A percentile compares a stretch with the other conserved stretches of the same genome.
Conservation (phyloP, 2,113 vertebrate species). For the Gnathonemus echidnorhynchus region DNA sequence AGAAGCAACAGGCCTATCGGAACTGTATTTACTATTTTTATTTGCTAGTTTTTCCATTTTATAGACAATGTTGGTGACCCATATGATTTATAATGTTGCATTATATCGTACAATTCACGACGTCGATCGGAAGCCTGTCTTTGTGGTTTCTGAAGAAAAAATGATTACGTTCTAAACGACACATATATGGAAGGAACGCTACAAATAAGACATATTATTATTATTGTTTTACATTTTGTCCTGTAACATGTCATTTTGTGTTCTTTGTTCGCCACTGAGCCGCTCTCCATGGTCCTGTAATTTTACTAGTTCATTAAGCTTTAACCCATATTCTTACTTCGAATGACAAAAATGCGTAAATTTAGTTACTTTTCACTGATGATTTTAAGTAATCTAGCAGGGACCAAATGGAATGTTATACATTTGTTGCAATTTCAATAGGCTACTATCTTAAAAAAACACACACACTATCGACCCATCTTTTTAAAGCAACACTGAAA, state of each 20-base stretch:
- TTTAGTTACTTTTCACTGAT: not conserved
- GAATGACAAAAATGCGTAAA: not conserved
- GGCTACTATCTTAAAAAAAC: no score
- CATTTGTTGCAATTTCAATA: not conserved
- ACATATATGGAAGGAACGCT: not conserved
- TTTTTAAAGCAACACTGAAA: not conserved
- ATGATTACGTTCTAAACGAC: not conserved
- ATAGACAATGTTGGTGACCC: not conserved
- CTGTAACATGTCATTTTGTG: not conserved
- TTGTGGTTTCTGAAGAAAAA: not conserved
- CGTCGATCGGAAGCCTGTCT: not conserved
- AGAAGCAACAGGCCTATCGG: not conserved
- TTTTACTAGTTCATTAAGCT: not conserved
- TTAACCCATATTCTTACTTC: not conserved
- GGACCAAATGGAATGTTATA: not conserved
- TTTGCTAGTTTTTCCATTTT: not conserved
- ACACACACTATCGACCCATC: not conserved
- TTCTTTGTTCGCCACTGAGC: not conserved
- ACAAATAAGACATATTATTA: not conserved
- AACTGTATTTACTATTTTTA: not conserved
- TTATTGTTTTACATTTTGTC: not conserved
- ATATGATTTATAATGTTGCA: not conserved
- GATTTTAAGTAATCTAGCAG: not conserved
- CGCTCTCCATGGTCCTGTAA: slow-evolving; percentile 61
- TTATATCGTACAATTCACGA: not conserved